A percentile compares a stretch with the other conserved stretches of the same genome.
phyloP scores from a whole-genome alignment of 2,888 invertebrate species.

The Drosophila paramelanica region DNA sequence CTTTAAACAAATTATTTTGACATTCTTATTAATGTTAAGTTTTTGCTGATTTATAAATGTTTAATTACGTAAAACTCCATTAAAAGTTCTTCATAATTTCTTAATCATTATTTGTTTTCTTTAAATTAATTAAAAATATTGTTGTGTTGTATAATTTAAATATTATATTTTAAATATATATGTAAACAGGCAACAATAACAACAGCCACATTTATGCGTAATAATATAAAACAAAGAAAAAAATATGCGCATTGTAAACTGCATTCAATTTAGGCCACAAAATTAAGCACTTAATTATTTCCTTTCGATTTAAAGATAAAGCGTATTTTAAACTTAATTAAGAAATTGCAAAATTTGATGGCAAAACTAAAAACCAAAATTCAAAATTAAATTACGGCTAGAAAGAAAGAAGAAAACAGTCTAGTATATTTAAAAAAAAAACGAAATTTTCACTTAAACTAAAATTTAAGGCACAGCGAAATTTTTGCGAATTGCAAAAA shows the following conservation, averaged over 20 bases:
- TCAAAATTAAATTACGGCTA: slow-evolving; percentile 43
- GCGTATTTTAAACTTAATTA: slow-evolving; percentile 50
- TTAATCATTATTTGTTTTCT: slow-evolving; percentile 14
- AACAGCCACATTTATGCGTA: slow-evolving; percentile 62
- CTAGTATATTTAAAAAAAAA: slow-evolving; percentile 63
- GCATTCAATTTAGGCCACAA: slow-evolving; percentile 67
- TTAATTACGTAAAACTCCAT: slow-evolving; percentile 10
- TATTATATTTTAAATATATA: not conserved
- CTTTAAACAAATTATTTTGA: slow-evolving; percentile 26
- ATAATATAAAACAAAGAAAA: slow-evolving; percentile 26
- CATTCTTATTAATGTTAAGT: slow-evolving; percentile 49
- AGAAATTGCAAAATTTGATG: slow-evolving; percentile 43
- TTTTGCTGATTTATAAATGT: slow-evolving; percentile 35
- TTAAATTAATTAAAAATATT: slow-evolving; percentile 14
- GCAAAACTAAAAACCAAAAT: slow-evolving; percentile 41
- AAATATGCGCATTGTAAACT: slow-evolving; percentile 68
- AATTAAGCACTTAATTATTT: slow-evolving; percentile 54
- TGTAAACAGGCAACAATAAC: slow-evolving; percentile 44
- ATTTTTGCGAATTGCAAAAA: slow-evolving; percentile 42
- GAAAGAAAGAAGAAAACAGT: slow-evolving; percentile 35
- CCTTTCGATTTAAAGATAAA: slow-evolving; percentile 38
- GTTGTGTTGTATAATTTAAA: slow-evolving; percentile 11
- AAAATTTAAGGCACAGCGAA: slow-evolving; percentile 73
- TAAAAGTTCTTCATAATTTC: slow-evolving; percentile 27
- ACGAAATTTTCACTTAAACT: slow-evolving; percentile 54